Base-by-base conservation (phyloP, 1,140 invertebrate genomes). In the Bombus superbus region DNA sequence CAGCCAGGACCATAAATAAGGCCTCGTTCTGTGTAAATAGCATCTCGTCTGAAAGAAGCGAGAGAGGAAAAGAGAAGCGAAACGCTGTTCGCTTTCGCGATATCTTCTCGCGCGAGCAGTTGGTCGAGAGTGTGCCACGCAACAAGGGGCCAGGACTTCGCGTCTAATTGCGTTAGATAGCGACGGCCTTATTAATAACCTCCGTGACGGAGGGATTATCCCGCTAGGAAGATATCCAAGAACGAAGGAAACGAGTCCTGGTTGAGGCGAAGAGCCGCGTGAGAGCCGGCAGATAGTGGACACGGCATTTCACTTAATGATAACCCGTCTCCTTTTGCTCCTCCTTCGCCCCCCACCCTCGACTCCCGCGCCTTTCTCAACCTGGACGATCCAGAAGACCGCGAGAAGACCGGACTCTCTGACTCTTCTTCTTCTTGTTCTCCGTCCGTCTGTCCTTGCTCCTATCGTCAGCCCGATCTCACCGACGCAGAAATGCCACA, bases 261-360 rank as follows among this genome's bases (percentile, higher is more conserved):
- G 42, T 15, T 75, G 80, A 66, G 74, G 73, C 83, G 80, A 81
- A 38, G 57, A 38, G 53, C 84, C 73, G 83, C 86, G 92, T 91
- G 93, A 93, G 92, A 93, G 92, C 88, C 91, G 81, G 89, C 88
- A 94, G 94, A 94, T 95, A 94, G 93, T 91, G 94, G 94, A 95
- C 94, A 95, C 91, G 94, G 94, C 94, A 95, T 95, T 95, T 95
- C 94, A 94, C 94, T 95, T 95, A 95, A 94, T 95, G 94, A 95
- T 94, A 94, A 94, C 93, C 92, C 92, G 91, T 91, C 85, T 82
- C 85, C 77, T 87, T 89, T 90, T 80, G 74, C 81, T 86, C 82
- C 75, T 85, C 76, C 84, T 47, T 59, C 81, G 44, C 59, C 18
- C 38, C 47, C 47, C 47, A 53, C 47, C 78, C 84, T 87, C 81